phyloP scores from a whole-genome alignment of 2,797 vertebrate genomes.

The Melanotaenia nigrans region DNA sequence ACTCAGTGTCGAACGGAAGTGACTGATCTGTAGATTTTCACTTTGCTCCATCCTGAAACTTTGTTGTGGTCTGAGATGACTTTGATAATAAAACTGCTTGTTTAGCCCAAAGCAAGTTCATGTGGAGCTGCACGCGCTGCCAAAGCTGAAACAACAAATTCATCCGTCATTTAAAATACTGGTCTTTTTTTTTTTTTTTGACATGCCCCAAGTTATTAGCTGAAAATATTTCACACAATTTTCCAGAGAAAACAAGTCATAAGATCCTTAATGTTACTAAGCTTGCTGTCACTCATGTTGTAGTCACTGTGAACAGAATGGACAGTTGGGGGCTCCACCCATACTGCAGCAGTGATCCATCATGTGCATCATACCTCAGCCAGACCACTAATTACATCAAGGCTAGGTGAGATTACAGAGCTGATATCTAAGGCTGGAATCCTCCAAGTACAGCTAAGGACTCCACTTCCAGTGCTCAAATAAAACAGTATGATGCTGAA shows the following conservation, averaged over 20 bases:
- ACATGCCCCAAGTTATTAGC: neutral
- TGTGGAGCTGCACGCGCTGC: neutral
- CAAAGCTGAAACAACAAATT: neutral
- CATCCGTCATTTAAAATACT: neutral
- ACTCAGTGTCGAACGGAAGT: constrained; percentile 41
- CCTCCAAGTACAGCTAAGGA: neutral
- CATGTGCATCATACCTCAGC: constrained; percentile 6
- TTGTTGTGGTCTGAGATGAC: constrained; percentile 50
- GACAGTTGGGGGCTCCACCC: constrained; percentile 16
- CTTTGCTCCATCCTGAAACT: constrained; percentile 36
- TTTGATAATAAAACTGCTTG: constrained; percentile 23
- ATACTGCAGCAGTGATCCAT: constrained; percentile 4
- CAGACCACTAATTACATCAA: constrained; percentile 18
- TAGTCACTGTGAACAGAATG: neutral
- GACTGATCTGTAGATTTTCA: constrained; percentile 60
- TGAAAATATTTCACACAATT: neutral
- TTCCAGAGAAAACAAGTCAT: neutral
- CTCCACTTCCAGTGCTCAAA: neutral
- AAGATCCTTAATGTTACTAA: neutral
- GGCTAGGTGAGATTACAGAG: neutral
- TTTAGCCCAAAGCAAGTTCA: constrained; percentile 1
- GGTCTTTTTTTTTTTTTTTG: no score
- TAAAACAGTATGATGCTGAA: neutral
- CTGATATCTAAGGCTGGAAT: neutral
- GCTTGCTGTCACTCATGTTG: neutral